Base-by-base conservation (phyloP, 2,113 vertebrate species). In the Bucco capensis region DNA sequence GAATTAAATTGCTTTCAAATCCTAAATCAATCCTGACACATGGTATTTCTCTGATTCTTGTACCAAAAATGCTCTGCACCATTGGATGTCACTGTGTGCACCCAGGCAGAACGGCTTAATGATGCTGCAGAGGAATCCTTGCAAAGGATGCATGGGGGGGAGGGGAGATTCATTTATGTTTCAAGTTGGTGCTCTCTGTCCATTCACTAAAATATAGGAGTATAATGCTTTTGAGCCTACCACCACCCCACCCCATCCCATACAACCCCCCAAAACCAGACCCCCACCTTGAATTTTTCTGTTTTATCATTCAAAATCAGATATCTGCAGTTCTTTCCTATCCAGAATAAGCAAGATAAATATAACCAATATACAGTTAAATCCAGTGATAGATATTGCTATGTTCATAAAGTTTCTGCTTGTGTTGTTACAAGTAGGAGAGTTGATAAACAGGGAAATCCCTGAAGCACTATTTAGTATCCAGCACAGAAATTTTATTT, bases 81-180 rank as follows among this genome's bases (percentile, higher is more conserved):
- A 84, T 82, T 80, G 83, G 88, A 90, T 96, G 95, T 92, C 94
- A 95, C 91, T 94, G 60, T 83, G 73, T 86, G 61, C 86, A 83
- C 9, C 64, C 47, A 69, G 73, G 62, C 83, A 77, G 54, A 86
- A 53, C 14, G 76, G 67, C 71, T 89, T 80, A 91, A 90, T 56
- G 80, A 70, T 60, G 61, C 51, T 86, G 69, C 44, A 79, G 54
- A 88, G 86, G 33, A 79, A 83, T 65, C 22, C n/a, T 86, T 88
- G 51, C 31, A 82, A 77, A 79, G 33, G 40, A 33, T 47, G 23
- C 19, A 31, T 4, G 8, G 19, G 31, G 7, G 37, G 62, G 40
- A 35, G 83, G 50, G 83, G 50, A 30, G 8, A 79, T 27, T 14
- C 0, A 3, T 79, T 87, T 85, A 50, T 83, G 49, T 83, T 78